Evolutionary conservation across 2,113 vertebrate species (phyloP), one percentile per base, ranked within the genome.

Genomic region (Hydrolagus affinis): DNA sequence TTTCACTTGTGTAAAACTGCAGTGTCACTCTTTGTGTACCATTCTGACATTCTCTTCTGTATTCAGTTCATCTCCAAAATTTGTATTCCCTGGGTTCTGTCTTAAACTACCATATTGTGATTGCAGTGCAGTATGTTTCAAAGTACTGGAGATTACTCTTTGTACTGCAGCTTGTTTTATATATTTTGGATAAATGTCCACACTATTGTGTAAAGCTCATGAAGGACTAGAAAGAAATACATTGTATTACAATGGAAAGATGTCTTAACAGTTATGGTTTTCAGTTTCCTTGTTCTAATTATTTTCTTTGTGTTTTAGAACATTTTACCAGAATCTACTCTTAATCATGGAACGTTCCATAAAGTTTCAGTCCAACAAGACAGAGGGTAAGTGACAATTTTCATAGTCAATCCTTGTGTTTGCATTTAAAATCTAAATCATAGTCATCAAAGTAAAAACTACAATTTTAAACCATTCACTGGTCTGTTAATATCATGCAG

Each of bases 351-450:
- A 66, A 66, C 25, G 3, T 83, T 83, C 28, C 21, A 3, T 66
- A 17, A 60, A 83, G 78, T 83, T 83, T 14, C 8, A 9, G 19
- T 68, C 66, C 78, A 83, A 15, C 78, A 83, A 83, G 25, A 64
- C 59, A 66, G 72, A 92, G 93, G 86, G 90, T 90, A 85, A 92
- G 90, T 21, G 87, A 6, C 89, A 92, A 85, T 83, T 83, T 28
- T 11, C 10, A 15, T 2, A 17, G 10, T 83, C 8, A 66, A 15
- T 0, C 19, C n/a, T 66, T 83, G 21, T 12, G 6, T 78, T 78
- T 83, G 25, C 59, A 30, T 4, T 59, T 72, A 0, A 28, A 62
- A 28, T 4, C 4, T n/a, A 68, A 32, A 32, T 32, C 4, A 19
- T 77, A 77, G 28, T 32, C 60, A 76, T 19, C 1, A 83, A 21